These are phyloP conservation scores for Tenthredo livida DNA, from an alignment of 2,888 invertebrate genomes.

Conservation along the genomic window DNA sequence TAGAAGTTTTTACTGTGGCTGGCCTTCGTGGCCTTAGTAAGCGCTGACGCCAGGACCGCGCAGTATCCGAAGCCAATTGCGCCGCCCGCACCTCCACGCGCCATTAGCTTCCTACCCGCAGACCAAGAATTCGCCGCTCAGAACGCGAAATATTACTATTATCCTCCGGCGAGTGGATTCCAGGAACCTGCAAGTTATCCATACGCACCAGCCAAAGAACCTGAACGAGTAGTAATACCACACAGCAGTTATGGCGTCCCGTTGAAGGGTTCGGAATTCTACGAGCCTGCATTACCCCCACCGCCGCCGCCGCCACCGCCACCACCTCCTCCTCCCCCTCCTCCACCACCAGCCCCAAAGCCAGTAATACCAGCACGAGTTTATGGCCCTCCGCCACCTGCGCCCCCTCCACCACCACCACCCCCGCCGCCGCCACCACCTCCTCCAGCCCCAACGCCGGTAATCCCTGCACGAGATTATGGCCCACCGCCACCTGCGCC, in stretches of 20 bases:
- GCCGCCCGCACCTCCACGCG: conserved; percentile 40
- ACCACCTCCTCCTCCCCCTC: not conserved
- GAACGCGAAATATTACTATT: not conserved
- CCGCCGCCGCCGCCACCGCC: too few species aligned
- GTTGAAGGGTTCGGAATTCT: not conserved
- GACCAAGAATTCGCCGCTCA: not conserved
- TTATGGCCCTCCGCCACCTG: not conserved
- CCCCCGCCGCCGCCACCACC: conserved; percentile 26
- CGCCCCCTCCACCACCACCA: not conserved
- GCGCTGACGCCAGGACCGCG: conserved; percentile 37
- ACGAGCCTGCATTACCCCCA: not conserved
- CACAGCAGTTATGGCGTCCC: conserved; percentile 32
- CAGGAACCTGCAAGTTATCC: not conserved
- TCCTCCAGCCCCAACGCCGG: conserved; percentile 1
- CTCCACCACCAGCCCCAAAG: conserved; percentile 1
- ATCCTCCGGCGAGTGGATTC: not conserved
- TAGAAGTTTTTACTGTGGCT: conserved; percentile 52
- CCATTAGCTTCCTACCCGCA: not conserved
- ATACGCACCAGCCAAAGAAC: conserved; percentile 33
- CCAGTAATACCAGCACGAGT: not conserved
- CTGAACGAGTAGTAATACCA: not conserved
- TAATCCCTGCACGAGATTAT: conserved; percentile 37
- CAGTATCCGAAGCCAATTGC: conserved; percentile 25
- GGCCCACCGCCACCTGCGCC: not conserved
- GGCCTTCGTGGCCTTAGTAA: conserved; percentile 45